A percentile compares a stretch with the other conserved stretches of the same genome.
These are phyloP conservation scores for Dasyprocta punctata DNA, from an alignment of 2,113 vertebrate genomes.

Conservation along the genomic window DNA sequence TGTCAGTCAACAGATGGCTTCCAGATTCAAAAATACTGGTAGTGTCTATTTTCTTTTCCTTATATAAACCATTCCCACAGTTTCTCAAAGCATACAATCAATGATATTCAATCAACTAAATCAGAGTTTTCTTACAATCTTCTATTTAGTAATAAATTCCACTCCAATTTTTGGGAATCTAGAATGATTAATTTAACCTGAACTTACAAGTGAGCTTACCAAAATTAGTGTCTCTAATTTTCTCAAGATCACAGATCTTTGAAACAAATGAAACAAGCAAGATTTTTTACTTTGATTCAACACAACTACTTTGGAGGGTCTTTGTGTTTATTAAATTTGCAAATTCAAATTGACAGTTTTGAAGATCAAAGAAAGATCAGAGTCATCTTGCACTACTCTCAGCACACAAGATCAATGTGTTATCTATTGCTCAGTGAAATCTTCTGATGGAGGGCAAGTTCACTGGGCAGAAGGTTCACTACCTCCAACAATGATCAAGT, in stretches of 20 bases:
- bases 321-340: slow-evolving; percentile 29
- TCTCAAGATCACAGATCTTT: neutral
- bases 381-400: neutral
- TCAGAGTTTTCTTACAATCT: neutral
- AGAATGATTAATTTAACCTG: slow-evolving; percentile 12
- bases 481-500: neutral
- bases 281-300: neutral
- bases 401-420: neutral
- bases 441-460: slow-evolving; percentile 31
- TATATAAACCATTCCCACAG: neutral
- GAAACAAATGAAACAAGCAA: slow-evolving; percentile 14
- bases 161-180: neutral
- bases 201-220: neutral
- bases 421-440: slow-evolving; percentile 42
- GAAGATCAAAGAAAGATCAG: slow-evolving; percentile 55
- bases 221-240: neutral
- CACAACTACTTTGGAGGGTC: neutral
- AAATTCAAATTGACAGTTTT: slow-evolving; percentile 39
- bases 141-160: neutral
- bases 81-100: neutral
- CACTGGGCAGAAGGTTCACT: neutral
- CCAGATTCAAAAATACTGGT: neutral
- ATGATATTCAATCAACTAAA: neutral
- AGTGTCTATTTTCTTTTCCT: neutral
- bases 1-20: neutral